phyloP scores from a whole-genome alignment of 2,888 invertebrate genomes.

The Scotopteryx bipunctaria region DNA sequence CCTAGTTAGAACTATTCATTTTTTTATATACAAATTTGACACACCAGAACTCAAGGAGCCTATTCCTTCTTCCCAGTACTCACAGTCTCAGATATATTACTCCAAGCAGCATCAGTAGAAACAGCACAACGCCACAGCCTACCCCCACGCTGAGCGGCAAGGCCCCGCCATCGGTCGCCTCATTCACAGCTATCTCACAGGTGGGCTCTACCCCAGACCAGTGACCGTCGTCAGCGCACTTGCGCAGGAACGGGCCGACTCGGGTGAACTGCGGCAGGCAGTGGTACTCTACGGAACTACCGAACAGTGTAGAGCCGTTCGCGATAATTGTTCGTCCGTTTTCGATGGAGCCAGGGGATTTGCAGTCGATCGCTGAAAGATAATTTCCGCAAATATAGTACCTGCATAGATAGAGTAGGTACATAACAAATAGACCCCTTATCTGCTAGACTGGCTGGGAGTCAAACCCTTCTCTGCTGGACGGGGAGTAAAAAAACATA shows the following conservation, averaged over 20 bases:
- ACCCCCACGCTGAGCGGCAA: constrained; percentile 92
- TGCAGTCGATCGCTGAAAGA: constrained; percentile 95
- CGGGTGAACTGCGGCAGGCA: constrained; percentile 93
- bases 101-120: constrained; percentile 90
- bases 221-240: constrained; percentile 91
- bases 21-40: no score
- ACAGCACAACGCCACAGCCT: constrained; percentile 91
- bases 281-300: constrained; percentile 94
- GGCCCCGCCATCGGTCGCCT: constrained; percentile 88
- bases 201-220: constrained; percentile 95
- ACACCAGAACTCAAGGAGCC: no score
- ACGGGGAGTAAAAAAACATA: no score
- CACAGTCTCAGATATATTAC: constrained; percentile 92
- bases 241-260: constrained; percentile 91
- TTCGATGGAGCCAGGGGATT: constrained; percentile 89
- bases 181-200: constrained; percentile 88
- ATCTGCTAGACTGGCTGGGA: no score
- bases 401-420: no score
- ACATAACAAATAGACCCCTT: no score
- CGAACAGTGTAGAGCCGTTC: constrained; percentile 92
- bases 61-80: no score
- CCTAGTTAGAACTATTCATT: no score
- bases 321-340: constrained; percentile 94
- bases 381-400: no score
- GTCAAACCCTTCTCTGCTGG: no score